Evolutionary conservation across 2,888 invertebrate genomes (phyloP).

Genomic region (Rhyacophila evoluta): DNA sequence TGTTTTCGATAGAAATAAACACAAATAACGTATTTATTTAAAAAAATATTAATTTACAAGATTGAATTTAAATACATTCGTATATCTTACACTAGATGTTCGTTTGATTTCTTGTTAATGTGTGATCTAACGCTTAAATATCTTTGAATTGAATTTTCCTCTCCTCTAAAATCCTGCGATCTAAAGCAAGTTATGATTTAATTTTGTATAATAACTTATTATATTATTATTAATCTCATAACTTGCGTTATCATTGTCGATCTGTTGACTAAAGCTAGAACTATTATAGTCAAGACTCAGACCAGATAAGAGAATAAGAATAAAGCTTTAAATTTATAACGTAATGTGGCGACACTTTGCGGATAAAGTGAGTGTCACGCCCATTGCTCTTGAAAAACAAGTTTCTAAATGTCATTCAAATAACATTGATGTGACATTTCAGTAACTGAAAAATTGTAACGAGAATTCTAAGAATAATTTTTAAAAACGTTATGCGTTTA

Average conservation of each 20-base stretch:
- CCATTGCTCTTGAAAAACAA: constrained; percentile 44
- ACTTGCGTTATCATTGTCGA: not conserved
- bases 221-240: too few relatives aligned
- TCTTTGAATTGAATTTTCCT: too few relatives aligned
- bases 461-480: not conserved
- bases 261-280: not conserved
- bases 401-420: constrained; percentile 36
- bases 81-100: too few relatives aligned
- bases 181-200: too few relatives aligned
- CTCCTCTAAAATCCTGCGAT: too few relatives aligned
- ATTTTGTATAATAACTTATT: too few relatives aligned
- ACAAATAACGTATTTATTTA: too few relatives aligned
- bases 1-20: too few relatives aligned
- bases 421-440: constrained; percentile 28
- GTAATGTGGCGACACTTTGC: constrained; percentile 37
- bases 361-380: constrained; percentile 39
- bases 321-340: constrained; percentile 20
- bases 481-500: not conserved
- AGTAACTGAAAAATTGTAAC: constrained; percentile 13
- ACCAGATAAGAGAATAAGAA: not conserved
- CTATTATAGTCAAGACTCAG: not conserved
- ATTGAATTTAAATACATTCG: too few relatives aligned
- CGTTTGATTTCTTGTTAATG: too few relatives aligned
- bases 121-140: too few relatives aligned
- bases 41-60: too few relatives aligned